Percentiles rank a stretch among this genome's conserved stretches.
phyloP scores from a whole-genome alignment of 2,888 invertebrate species.

The Gibbula magus region DNA sequence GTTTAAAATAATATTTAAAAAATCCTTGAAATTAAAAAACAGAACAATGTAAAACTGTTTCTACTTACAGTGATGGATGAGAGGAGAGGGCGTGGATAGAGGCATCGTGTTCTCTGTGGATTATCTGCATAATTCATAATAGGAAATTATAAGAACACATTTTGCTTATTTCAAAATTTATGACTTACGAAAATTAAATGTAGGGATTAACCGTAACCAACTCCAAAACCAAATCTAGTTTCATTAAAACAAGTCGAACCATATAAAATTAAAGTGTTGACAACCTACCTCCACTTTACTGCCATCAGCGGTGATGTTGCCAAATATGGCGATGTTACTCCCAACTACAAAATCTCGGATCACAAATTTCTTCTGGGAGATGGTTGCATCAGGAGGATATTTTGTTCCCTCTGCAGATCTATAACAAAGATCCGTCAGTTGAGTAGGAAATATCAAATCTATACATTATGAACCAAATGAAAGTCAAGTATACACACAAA shows the following conservation, averaged over 20 bases:
- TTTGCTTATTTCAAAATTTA: too few species aligned
- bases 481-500: neutral
- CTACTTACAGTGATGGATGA: constrained; percentile 69
- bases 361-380: constrained; percentile 69
- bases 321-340: constrained; percentile 71
- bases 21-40: too few species aligned
- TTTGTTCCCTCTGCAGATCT: constrained; percentile 57
- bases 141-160: too few species aligned
- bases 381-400: constrained; percentile 73
- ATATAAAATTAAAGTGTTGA: neutral
- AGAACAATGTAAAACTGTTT: too few species aligned
- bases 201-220: neutral
- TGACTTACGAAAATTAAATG: neutral
- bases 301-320: constrained; percentile 71
- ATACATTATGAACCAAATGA: neutral
- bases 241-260: too few species aligned
- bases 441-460: neutral
- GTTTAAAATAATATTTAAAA: too few species aligned
- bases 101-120: constrained; percentile 73
- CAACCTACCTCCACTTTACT: constrained; percentile 67
- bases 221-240: neutral
- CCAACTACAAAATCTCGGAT: constrained; percentile 74
- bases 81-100: constrained; percentile 71
- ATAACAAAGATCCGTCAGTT: too few species aligned
- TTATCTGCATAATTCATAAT: constrained; percentile 50